Evolutionary conservation across 1,140 invertebrate genomes (phyloP).

Genomic region (Euwallacea similis): DNA sequence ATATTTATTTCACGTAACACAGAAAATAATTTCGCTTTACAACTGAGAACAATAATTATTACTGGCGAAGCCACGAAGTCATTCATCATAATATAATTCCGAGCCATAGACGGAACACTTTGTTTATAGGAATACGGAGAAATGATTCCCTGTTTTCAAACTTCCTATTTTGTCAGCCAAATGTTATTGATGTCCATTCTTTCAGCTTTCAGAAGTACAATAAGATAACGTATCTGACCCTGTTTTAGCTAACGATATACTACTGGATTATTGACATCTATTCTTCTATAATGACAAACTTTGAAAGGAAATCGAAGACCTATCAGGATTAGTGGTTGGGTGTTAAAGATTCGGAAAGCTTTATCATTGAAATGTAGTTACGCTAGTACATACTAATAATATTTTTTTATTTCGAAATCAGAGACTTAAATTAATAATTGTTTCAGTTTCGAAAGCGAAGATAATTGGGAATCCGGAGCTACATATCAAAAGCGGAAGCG

Average conservation of each 20-base stretch:
- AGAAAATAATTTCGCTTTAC: constrained; percentile 24
- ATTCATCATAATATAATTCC: constrained; percentile 21
- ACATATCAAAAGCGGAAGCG: constrained; percentile 84
- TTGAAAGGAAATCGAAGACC: no score
- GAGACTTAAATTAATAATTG: constrained; percentile 42
- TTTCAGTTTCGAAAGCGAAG: constrained; percentile 85
- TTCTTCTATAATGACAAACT: no score
- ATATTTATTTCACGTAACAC: constrained; percentile 10
- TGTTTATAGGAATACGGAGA: neutral
- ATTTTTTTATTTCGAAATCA: constrained; percentile 12
- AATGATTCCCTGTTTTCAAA: neutral
- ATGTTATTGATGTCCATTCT: neutral
- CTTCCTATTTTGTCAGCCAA: neutral
- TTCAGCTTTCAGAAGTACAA: neutral
- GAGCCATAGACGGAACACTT: constrained; percentile 13
- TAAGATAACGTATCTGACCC: neutral
- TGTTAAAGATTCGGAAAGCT: no score
- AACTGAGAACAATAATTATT: constrained; percentile 30
- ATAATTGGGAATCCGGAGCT: constrained; percentile 82
- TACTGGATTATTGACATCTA: no score
- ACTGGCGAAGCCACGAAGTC: constrained; percentile 24
- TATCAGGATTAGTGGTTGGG: no score
- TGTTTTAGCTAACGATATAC: no score
- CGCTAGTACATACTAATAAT: no score
- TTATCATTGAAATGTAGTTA: no score